These are phyloP conservation scores for Ceratina calcarata DNA, from an alignment of 1,140 invertebrate genomes.

Conservation along the genomic window DNA sequence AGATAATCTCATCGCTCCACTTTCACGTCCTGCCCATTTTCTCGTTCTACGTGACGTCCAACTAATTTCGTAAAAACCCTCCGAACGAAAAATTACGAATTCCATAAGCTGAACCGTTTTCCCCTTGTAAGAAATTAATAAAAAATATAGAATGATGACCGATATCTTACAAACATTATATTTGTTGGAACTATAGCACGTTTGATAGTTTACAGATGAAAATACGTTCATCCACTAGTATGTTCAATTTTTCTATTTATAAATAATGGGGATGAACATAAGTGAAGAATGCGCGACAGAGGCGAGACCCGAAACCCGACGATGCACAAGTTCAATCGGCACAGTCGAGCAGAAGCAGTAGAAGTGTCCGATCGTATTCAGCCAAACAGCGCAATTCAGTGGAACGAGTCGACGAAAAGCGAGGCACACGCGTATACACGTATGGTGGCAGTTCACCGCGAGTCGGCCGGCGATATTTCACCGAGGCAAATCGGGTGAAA, in stretches of 20 bases:
- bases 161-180: too few species aligned
- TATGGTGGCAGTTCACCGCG: slow-evolving; percentile 42
- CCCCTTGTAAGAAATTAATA: too few species aligned
- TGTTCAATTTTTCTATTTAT: not conserved
- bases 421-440: slow-evolving; percentile 28
- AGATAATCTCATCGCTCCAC: slow-evolving; percentile 76
- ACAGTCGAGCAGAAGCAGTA: slow-evolving; percentile 29
- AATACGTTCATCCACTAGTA: not conserved
- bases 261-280: not conserved
- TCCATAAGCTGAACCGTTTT: too few species aligned
- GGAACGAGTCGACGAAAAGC: not conserved
- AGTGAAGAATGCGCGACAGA: too few species aligned
- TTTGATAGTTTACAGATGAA: too few species aligned
- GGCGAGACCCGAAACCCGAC: not conserved
- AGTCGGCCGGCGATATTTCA: slow-evolving; percentile 66
- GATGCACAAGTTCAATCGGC: not conserved
- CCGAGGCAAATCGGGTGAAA: slow-evolving; percentile 68
- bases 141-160: too few species aligned
- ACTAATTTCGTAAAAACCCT: slow-evolving; percentile 36
- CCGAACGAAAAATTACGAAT: too few species aligned
- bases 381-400: not conserved
- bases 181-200: too few species aligned
- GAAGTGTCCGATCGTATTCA: slow-evolving; percentile 24
- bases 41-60: slow-evolving; percentile 68
- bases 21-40: slow-evolving; percentile 74